Evolutionary conservation across 2,113 vertebrate species (phyloP), one percentile per base, ranked within the genome.

Genomic region (Takifugu flavidus): DNA sequence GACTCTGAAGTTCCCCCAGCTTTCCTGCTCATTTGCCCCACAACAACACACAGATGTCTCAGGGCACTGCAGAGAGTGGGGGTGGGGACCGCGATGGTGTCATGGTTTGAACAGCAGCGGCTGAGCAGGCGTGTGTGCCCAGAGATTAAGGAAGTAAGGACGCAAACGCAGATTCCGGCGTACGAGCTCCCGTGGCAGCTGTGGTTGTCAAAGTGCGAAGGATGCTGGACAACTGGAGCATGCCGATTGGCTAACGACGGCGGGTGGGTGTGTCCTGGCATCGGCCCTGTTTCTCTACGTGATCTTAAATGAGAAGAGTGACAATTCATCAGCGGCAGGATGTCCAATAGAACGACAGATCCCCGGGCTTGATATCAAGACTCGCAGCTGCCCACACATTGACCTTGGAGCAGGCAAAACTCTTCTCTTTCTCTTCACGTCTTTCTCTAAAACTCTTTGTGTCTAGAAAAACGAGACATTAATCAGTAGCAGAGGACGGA

Each of bases 181-280:
- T 79, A 85, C 82, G 82, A 90, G 91, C 85, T 88, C 79, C 71
- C 71, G 88, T 74, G 83, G 90, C 90, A 91, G 90, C 88, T 88
- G 88, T 65, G 85, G 75, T 47, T 78, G 89, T 90, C 87, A 79
- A 79, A 88, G 85, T 90, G 86, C 81, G 80, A 87, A 78, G 81
- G 90, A 90, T 86, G 85, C 80, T 86, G 70, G 87, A 91, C 90
- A 92, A 91, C 91, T 92, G 91, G 87, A 92, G 78, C 47, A 51
- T 82, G 79, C 79, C 59, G 85, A 91, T 87, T 93, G 90, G 93
- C 79, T 66, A 3, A 11, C 2, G 49, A 70, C 61, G 47, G 70
- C 84, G 75, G 65, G 83, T 83, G 84, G 90, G 85, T 67, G 89
- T 90, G 90, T 87, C 90, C 89, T 88, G 84, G 71, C 89, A 84